A percentile compares a stretch with the other conserved stretches of the same genome.
phyloP scores from a whole-genome alignment of 2,888 invertebrate genomes.

The Apotomis betuletana region DNA sequence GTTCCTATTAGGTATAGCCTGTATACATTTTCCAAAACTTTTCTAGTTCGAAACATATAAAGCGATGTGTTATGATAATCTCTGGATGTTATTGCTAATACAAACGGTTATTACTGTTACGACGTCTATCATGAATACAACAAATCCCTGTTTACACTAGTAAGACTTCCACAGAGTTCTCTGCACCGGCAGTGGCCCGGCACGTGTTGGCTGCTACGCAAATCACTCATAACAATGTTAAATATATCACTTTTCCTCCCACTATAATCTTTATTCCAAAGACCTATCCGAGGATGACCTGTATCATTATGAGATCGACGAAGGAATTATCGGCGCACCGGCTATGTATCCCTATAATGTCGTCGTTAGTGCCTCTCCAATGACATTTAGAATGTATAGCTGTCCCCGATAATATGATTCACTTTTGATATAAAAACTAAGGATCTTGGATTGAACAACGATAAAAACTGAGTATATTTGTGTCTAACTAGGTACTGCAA shows the following conservation, averaged over 20 bases:
- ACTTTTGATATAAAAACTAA: neutral
- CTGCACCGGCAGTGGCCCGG: conserved; percentile 48
- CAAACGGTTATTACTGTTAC: conserved; percentile 38
- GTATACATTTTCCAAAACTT: neutral
- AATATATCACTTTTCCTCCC: conserved; percentile 56
- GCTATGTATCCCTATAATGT: conserved; percentile 25
- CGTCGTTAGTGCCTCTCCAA: conserved; percentile 18
- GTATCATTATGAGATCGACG: conserved; percentile 30
- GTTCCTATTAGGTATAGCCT: neutral
- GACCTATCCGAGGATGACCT: conserved; percentile 46
- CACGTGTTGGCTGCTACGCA: conserved; percentile 75
- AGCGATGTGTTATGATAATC: conserved; percentile 35
- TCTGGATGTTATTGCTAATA: conserved; percentile 39
- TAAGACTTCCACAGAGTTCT: conserved; percentile 64
- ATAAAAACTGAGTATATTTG: too few relatives aligned
- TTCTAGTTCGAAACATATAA: conserved; percentile 20
- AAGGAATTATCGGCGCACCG: conserved; percentile 20
- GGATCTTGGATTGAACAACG: too few relatives aligned
- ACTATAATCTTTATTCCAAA: conserved; percentile 54
- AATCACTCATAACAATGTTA: conserved; percentile 68
- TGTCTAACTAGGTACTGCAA: too few relatives aligned
- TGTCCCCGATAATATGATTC: neutral
- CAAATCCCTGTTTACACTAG: conserved; percentile 44
- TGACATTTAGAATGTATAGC: conserved; percentile 9
- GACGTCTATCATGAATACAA: conserved; percentile 36